Base-by-base conservation (phyloP, 2,113 vertebrate genomes). In the Carlito syrichta region DNA sequence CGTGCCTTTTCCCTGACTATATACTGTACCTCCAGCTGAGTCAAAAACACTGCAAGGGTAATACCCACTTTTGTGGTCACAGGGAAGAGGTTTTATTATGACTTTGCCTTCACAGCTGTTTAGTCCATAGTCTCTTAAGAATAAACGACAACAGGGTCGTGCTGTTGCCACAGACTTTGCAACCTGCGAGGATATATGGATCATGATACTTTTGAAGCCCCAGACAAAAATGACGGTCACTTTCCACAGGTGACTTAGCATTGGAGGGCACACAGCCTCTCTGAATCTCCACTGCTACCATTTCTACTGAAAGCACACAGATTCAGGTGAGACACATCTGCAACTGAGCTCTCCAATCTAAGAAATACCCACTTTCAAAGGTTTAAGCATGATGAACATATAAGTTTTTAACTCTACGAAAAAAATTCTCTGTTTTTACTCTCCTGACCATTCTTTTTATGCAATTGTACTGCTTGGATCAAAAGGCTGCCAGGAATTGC, bases 401-500 rank as follows among this genome's bases (percentile, higher is more conserved):
- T 25, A 22, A 78, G 38, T 40, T 84, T 89, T 69, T 11, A 89
- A 81, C 14, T 91, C 22, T 79, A 38, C 14, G 2, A 17, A n/a
- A n/a, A n/a, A n/a, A n/a, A 30, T 89, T 45, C 74, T 30, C 12
- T 32, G 40, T 48, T 68, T 9, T 12, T 8, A 17, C 48, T 32
- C 19, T 54, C 12, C 77, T 43, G 43, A 63, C 19, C 3, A 3
- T 93, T 30, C 0, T 95, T 97, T 93, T 93, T 62, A 20, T 52
- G 27, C 91, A 92, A 95, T 81, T 38, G 69, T 85, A 54, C 54
- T 77, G 9, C 76, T 96, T 48, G 43, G 85, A 92, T 97, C 79
- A 8, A 94, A 98, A 98, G 43, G 85, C 81, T 81, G 78, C 58
- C 89, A 92, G 74, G n/a, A 94, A 98, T 92, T 86, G 93, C 96